Evolutionary conservation across 2,113 vertebrate genomes (phyloP), one percentile per base, ranked within the genome.

Genomic region (Scomber colias): DNA sequence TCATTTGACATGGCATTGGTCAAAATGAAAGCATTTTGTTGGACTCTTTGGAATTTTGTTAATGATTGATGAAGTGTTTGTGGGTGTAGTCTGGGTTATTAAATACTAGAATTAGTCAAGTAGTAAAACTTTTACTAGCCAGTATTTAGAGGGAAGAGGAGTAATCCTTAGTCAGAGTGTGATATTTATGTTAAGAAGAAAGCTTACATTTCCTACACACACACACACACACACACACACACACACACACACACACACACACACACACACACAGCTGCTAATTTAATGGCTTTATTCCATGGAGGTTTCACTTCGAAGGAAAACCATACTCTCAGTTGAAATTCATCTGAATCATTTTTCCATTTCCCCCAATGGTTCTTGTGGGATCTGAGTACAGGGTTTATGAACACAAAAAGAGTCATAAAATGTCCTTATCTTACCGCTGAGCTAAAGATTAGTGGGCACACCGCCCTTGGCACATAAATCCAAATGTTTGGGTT

Each of bases 31-130:
- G 10, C 1, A 24, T 9, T 65, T 30, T 71, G 49, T 62, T 57
- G 60, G 64, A 77, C 15, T 77, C 55, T 49, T 46, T 27, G 46
- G 19, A 40, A 1, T 31, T 17, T 35, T 64, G 56, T 50, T 61
- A 24, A 78, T 5, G 16, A 5, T 9, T 19, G 11, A 27, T 1
- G 44, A 64, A 12, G 13, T 59, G 21, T 15, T 30, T 16, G 14
- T 16, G 16, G 6, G 13, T 35, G 53, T 46, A 12, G 15, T 30
- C 27, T 5, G 2, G 35, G 19, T 65, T 59, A 21, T 60, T 60
- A 60, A 56, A 51, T 53, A 48, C 24, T 64, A 17, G 40, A 59
- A 50, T 17, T 30, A n/a, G 45, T 11, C 0, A 57, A 72, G 35
- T 35, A 68, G 56, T 57, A 5, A 49, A 59, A 77, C 56, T 61